Percentiles rank a stretch among this genome's conserved stretches.
Conservation (phyloP, 2,113 vertebrate species). For the Aplodontia rufa region DNA sequence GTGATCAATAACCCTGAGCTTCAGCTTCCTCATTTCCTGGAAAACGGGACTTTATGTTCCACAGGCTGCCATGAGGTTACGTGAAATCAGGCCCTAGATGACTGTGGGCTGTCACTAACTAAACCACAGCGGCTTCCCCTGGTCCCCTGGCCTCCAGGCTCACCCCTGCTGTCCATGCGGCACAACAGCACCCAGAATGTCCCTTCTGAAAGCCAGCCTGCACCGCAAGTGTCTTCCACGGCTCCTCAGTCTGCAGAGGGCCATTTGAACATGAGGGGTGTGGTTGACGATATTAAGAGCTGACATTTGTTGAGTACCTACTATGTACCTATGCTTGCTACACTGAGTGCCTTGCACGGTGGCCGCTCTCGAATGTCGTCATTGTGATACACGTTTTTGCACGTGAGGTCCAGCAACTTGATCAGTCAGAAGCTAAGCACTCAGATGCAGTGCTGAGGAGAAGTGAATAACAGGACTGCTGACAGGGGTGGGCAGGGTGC, state of each 20-base stretch:
- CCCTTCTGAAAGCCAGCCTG: neutral
- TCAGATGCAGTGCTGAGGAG: neutral
- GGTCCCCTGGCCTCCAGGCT: neutral
- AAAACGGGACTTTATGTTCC: neutral
- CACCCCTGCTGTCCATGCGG: neutral
- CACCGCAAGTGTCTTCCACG: neutral
- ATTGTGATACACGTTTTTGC: neutral
- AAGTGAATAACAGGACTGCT: neutral
- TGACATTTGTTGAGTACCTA: neutral
- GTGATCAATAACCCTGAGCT: neutral
- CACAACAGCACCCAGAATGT: neutral
- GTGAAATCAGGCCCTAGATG: neutral
- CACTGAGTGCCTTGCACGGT: neutral
- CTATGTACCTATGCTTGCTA: neutral
- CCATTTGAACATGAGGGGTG: neutral
- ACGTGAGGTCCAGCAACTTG: neutral
- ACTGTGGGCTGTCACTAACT: neutral
- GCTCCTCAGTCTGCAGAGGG: neutral
- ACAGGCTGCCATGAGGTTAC: neutral
- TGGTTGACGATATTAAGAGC: neutral
- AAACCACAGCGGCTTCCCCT: neutral
- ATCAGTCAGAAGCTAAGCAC: neutral
- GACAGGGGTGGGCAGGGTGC: fast-evolving
- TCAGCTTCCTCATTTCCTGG: slow-evolving; percentile 10
- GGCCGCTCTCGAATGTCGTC: neutral